Evolutionary conservation across 2,888 invertebrate species (phyloP).

Genomic region (Spicauda simplicius): DNA sequence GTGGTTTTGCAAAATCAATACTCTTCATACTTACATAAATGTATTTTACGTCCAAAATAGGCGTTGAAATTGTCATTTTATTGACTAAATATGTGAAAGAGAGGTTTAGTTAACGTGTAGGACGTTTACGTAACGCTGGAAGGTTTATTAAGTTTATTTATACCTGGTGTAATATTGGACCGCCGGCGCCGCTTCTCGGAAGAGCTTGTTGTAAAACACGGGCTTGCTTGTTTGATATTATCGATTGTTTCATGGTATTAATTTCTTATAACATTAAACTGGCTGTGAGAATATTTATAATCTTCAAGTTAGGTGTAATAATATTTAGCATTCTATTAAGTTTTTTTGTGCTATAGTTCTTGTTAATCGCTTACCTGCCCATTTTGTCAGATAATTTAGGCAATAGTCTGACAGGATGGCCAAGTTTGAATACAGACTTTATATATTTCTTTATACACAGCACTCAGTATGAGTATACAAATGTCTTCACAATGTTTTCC

Average conservation of each 20-base stretch:
- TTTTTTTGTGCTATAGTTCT: too few relatives aligned
- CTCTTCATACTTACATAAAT: constrained; percentile 8
- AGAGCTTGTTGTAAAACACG: constrained; percentile 11
- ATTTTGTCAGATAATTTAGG: too few relatives aligned
- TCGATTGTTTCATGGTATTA: constrained; percentile 10
- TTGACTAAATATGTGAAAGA: neutral
- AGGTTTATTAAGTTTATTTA: neutral
- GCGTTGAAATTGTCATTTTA: neutral
- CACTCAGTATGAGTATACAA: too few relatives aligned
- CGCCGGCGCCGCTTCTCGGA: constrained; percentile 14
- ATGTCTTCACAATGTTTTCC: too few relatives aligned
- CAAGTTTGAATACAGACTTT: too few relatives aligned
- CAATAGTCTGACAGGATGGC: too few relatives aligned
- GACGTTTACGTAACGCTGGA: neutral
- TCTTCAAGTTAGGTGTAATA: neutral
- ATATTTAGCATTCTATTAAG: neutral
- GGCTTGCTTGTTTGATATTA: constrained; percentile 12
- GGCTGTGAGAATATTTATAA: constrained; percentile 9
- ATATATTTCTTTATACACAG: too few relatives aligned
- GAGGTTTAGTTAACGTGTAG: neutral
- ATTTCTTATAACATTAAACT: constrained; percentile 11
- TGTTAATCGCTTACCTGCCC: too few relatives aligned
- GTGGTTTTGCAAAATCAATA: neutral
- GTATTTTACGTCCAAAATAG: neutral
- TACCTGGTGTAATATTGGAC: neutral